Evolutionary conservation across 2,113 vertebrate species (phyloP), one percentile per base, ranked within the genome.

Genomic region (Anseranas semipalmata): DNA sequence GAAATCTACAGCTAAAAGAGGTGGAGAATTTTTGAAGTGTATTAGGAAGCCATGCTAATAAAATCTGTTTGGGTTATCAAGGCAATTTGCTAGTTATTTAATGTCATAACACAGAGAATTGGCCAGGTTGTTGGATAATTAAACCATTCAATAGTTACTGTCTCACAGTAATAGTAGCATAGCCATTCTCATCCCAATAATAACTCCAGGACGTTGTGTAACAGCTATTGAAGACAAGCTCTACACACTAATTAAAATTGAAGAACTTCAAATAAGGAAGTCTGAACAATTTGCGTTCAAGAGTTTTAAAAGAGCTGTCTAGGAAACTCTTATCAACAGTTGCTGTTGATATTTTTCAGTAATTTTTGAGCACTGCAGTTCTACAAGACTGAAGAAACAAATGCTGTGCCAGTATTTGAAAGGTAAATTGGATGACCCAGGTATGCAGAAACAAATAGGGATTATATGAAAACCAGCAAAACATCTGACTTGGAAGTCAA

Each of bases 61-160:
- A 62, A 79, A 75, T 91, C 71, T 85, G 50, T 93, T 95, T 70
- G 59, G 55, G 50, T 84, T 96, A 63, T 87, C 3, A 9, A 89
- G 60, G 52, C 60, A 80, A 32, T 71, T 80, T 86, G 25, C 15
- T 92, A 28, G 66, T 68, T 21, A 79, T 65, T 91, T 83, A 76
- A 53, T 58, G 25, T 78, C 33, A 7, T 82, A 89, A 50, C 70
- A 91, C 56, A 65, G 77, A 89, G 94, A 87, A 91, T 65, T 74
- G 65, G n/a, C 32, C 46, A 63, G 28, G 32, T 81, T 86, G 43
- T 91, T 76, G 89, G 56, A 85, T 70, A 65, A 5, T 76, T 79
- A 82, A 53, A 63, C 46, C 19, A 46, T 71, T 84, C 70, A 71
- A 1, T 81, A 68, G 30, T n/a, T 89, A 25, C 52, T 71, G 7